Evolutionary conservation across 2,113 vertebrate species (phyloP), one percentile per base, ranked within the genome.

Genomic region (Toxotes jaculatrix): DNA sequence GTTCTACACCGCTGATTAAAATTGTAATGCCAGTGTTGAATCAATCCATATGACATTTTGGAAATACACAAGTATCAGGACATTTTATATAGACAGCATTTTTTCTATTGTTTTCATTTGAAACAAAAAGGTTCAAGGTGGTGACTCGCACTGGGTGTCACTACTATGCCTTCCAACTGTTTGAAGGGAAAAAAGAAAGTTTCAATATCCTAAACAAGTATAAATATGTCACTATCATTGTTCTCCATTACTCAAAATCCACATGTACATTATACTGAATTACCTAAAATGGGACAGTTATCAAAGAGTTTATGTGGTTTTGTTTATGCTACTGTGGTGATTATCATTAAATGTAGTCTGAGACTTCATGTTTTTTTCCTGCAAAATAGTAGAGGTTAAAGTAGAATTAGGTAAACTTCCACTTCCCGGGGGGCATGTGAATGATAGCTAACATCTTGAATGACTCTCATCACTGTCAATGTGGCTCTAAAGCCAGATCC

Each of bases 1-100:
- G 93, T 96, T 95, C 95, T 95, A 95, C 94, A 95, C 93, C 88
- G 89, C 95, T 96, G 95, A 95, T 96, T 96, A 96, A 95, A 96
- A 95, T 94, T 95, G 94, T 94, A 95, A 96, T 95, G 93, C 89
- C 85, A 83, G 70, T 90, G 91, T 93, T 93, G 94, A 95, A 95
- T 96, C 95, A 95, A 96, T 96, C 94, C 94, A 86, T 90, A 92
- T 95, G 95, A 96, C 95, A 96, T 96, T 96, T 96, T 93, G 90
- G 87, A 94, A 93, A 95, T 95, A 93, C 92, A 92, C 92, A 93
- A 93, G 93, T 91, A 91, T 82, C 79, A 83, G 85, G 87, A 88
- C 91, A 91, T 95, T 93, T 92, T 92, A 86, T 92, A 88, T 90
- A 94, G 88, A 93, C 87, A 87, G 84, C 82, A 61, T 83, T 89